These are phyloP conservation scores for Lampris incognitus DNA, from an alignment of 2,113 vertebrate genomes.

Conservation along the genomic window DNA sequence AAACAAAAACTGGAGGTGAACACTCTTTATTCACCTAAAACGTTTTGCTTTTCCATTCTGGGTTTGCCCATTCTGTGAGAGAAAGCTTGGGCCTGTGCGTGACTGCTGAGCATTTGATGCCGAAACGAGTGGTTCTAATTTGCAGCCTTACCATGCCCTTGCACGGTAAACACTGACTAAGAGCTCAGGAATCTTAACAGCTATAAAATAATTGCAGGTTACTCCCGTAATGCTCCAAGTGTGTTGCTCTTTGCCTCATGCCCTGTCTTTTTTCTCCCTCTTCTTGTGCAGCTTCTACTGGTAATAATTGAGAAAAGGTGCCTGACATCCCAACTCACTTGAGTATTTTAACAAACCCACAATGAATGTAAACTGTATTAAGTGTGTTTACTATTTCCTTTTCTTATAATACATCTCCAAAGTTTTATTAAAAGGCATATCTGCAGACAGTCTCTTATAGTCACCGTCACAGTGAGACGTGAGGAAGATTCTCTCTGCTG, in stretches of 20 bases:
- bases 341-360: not conserved
- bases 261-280: conserved; percentile 42
- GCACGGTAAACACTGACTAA: conserved; percentile 90
- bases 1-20: not conserved
- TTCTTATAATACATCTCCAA: not conserved
- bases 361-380: not conserved
- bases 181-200: conserved; percentile 91
- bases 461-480: not conserved
- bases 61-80: conserved; percentile 34
- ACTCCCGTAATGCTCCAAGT: conserved; percentile 84
- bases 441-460: not conserved
- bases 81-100: conserved; percentile 78
- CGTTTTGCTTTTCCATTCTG: conserved; percentile 41
- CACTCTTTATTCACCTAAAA: not conserved
- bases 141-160: conserved; percentile 85
- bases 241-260: conserved; percentile 73
- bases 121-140: conserved; percentile 90
- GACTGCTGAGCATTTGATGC: conserved; percentile 87
- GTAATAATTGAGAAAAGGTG: not conserved
- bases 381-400: not conserved
- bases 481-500: not conserved
- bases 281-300: conserved; percentile 20
- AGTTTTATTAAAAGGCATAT: not conserved
- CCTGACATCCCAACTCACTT: not conserved
- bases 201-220: conserved; percentile 94